Percentiles rank a stretch among this genome's conserved stretches.
Conservation (phyloP, 2,888 invertebrate species). For the Bhutanitis thaidina region DNA sequence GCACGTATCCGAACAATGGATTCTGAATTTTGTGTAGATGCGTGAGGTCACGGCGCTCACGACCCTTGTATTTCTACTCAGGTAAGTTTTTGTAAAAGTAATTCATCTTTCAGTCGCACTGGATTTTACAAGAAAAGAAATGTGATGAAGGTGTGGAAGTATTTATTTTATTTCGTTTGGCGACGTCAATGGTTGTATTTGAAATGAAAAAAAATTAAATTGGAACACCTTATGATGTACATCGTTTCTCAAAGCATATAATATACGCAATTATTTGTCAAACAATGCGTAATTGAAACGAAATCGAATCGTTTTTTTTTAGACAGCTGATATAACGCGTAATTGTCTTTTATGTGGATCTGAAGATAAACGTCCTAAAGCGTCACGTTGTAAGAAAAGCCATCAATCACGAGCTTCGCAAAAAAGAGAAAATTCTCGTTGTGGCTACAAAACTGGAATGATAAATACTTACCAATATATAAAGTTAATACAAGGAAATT, state of each 20-base stretch:
- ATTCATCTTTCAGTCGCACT: slow-evolving; percentile 43
- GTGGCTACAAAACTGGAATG: slow-evolving; percentile 48
- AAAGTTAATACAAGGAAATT: too few relatives aligned
- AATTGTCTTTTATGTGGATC: slow-evolving; percentile 52
- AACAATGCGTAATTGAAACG: not conserved
- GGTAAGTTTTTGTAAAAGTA: slow-evolving; percentile 35
- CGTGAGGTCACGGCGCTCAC: slow-evolving; percentile 59
- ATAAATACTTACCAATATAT: slow-evolving; percentile 32
- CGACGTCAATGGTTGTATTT: not conserved
- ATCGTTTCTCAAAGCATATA: not conserved
- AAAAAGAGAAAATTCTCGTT: slow-evolving; percentile 54
- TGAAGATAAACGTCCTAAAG: slow-evolving; percentile 34
- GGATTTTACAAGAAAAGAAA: slow-evolving; percentile 1
- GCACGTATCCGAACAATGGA: slow-evolving; percentile 62
- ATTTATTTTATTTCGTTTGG: slow-evolving; percentile 1
- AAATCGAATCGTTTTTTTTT: slow-evolving; percentile 14
- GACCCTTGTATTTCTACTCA: slow-evolving; percentile 35
- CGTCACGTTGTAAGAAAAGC: slow-evolving; percentile 57
- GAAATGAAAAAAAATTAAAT: not conserved
- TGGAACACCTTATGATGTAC: too few relatives aligned
- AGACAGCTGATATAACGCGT: slow-evolving; percentile 37
- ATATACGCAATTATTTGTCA: not conserved
- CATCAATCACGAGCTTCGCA: slow-evolving; percentile 60
- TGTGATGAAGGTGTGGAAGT: not conserved
- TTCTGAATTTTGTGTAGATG: slow-evolving; percentile 57